Evolutionary conservation across 2,888 invertebrate genomes (phyloP).

Genomic region (Drosophila emarginata): DNA sequence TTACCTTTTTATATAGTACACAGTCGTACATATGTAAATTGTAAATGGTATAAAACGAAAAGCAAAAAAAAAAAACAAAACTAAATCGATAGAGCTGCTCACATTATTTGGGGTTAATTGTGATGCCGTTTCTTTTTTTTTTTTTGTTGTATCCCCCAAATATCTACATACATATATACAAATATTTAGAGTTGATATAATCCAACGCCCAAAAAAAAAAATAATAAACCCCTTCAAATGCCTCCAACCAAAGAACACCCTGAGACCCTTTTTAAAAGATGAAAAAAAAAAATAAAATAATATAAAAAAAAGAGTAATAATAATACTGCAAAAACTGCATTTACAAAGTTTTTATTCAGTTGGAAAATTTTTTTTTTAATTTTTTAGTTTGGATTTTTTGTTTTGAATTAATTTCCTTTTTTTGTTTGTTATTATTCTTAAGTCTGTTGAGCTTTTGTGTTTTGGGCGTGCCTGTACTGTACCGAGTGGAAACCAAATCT

Average conservation of each 20-base stretch:
- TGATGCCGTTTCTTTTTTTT: too few species aligned
- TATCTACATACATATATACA: slow-evolving; percentile 19
- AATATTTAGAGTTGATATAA: slow-evolving; percentile 3
- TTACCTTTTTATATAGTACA: slow-evolving; percentile 9
- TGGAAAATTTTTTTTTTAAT: slow-evolving; percentile 7
- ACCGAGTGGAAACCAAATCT: slow-evolving; percentile 93
- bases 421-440: slow-evolving; percentile 23
- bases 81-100: slow-evolving; percentile 33
- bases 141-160: slow-evolving; percentile 3
- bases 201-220: background rate
- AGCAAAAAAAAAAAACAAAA: slow-evolving; percentile 20
- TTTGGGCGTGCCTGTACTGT: slow-evolving; percentile 84
- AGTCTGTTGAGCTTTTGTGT: slow-evolving; percentile 35
- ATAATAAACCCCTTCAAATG: too few species aligned
- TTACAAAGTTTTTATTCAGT: background rate
- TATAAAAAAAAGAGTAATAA: slow-evolving; percentile 4
- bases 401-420: slow-evolving; percentile 38
- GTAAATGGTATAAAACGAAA: slow-evolving; percentile 43
- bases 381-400: slow-evolving; percentile 33
- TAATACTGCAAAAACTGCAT: background rate
- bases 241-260: background rate
- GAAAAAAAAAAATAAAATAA: background rate
- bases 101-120: slow-evolving; percentile 43
- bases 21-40: slow-evolving; percentile 42
- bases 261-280: slow-evolving; percentile 8